Evolutionary conservation across 2,797 vertebrate species (phyloP).

Genomic region (Antrozous pallidus): DNA sequence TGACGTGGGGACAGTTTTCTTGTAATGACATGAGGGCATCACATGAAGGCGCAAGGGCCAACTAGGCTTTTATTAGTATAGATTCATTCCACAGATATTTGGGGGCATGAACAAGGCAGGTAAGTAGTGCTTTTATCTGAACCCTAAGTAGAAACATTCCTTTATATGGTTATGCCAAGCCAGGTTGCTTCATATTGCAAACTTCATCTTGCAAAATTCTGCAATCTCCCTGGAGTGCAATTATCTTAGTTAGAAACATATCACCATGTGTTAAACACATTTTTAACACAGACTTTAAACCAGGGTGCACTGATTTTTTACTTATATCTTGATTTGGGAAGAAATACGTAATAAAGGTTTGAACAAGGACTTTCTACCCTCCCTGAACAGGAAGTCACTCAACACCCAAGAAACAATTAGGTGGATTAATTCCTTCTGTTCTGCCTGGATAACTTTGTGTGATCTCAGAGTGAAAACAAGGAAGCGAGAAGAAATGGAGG

Average conservation of each 20-base stretch:
- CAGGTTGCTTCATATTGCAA: background rate
- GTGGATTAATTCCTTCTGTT: slow-evolving; percentile 50
- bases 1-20: too few relatives aligned
- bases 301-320: background rate
- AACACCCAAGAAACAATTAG: slow-evolving; percentile 44
- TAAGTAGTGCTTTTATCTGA: background rate
- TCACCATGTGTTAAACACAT: background rate
- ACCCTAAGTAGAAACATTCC: background rate
- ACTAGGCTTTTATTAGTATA: too few relatives aligned
- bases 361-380: background rate
- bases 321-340: background rate
- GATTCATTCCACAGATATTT: background rate
- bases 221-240: background rate
- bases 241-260: background rate
- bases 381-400: background rate
- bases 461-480: slow-evolving; percentile 49
- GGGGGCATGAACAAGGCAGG: background rate
- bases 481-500: slow-evolving; percentile 32
- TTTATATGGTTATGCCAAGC: background rate
- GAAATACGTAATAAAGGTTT: background rate
- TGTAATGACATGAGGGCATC: too few relatives aligned
- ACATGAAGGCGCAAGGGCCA: too few relatives aligned
- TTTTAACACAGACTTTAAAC: background rate
- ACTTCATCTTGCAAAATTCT: background rate
- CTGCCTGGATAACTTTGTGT: slow-evolving; percentile 1